Conservation (phyloP, 2,113 vertebrate genomes). For the Bostrychus sinensis region DNA sequence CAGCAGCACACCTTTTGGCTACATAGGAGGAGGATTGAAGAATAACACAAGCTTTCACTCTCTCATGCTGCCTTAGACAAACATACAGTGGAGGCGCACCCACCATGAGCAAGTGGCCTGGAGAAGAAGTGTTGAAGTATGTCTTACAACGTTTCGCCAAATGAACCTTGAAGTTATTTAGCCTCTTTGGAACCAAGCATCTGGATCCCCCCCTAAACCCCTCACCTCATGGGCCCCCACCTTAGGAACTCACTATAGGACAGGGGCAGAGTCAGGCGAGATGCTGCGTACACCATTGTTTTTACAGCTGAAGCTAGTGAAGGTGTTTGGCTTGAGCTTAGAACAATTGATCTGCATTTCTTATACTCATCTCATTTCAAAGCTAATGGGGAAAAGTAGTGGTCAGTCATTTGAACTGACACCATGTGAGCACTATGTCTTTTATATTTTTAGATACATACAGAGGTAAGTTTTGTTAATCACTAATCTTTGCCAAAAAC, state of each 20-base stretch:
- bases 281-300: slow-evolving; percentile 62
- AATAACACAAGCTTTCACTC: slow-evolving; percentile 70
- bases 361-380: no score
- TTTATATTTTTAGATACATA: not conserved
- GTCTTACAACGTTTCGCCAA: slow-evolving; percentile 71
- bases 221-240: slow-evolving; percentile 20
- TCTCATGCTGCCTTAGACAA: slow-evolving; percentile 71
- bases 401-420: no score
- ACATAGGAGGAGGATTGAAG: slow-evolving; percentile 48
- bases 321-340: slow-evolving; percentile 25
- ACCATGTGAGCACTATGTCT: no score
- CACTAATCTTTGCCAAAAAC: not conserved
- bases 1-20: slow-evolving; percentile 27
- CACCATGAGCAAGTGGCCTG: slow-evolving; percentile 45
- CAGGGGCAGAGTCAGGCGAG: slow-evolving; percentile 54
- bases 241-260: slow-evolving; percentile 53
- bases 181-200: slow-evolving; percentile 68
- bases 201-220: slow-evolving; percentile 54
- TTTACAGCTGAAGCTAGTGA: slow-evolving; percentile 71
- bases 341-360: not conserved
- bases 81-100: slow-evolving; percentile 61
- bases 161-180: slow-evolving; percentile 74
- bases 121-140: slow-evolving; percentile 69
- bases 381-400: not conserved
- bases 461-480: slow-evolving; percentile 2